phyloP scores from a whole-genome alignment of 1,140 invertebrate species.

The Cotesia vestalis region DNA sequence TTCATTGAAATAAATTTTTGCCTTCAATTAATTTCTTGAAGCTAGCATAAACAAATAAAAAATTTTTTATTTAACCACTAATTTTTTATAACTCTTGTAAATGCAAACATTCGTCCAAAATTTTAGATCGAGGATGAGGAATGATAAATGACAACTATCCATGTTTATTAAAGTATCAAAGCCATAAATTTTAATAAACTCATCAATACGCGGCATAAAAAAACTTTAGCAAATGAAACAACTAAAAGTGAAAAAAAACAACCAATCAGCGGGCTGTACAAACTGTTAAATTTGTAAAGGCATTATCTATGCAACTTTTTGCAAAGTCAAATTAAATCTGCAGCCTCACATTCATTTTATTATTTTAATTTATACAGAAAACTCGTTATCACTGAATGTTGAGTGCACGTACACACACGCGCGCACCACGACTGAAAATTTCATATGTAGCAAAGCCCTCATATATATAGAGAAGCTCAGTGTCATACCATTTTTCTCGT shows the following conservation, averaged over 20 bases:
- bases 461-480: too few relatives aligned
- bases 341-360: background rate
- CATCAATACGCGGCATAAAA: too few relatives aligned
- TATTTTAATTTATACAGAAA: conserved; percentile 7
- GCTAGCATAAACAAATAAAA: too few relatives aligned
- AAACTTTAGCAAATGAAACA: background rate
- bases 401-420: background rate
- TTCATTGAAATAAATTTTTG: too few relatives aligned
- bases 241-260: background rate
- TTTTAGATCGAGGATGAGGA: background rate
- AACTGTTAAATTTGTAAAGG: background rate
- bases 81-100: background rate
- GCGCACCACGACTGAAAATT: background rate
- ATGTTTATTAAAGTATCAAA: too few relatives aligned
- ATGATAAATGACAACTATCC: too few relatives aligned
- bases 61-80: too few relatives aligned
- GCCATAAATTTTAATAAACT: too few relatives aligned
- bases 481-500: background rate
- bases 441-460: background rate
- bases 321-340: background rate
- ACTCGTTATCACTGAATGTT: conserved; percentile 7
- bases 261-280: background rate
- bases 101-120: background rate
- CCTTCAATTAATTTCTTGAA: too few relatives aligned
- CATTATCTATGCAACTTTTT: background rate